Base-by-base conservation (phyloP, 2,113 vertebrate species). In the Microtus oregoni region DNA sequence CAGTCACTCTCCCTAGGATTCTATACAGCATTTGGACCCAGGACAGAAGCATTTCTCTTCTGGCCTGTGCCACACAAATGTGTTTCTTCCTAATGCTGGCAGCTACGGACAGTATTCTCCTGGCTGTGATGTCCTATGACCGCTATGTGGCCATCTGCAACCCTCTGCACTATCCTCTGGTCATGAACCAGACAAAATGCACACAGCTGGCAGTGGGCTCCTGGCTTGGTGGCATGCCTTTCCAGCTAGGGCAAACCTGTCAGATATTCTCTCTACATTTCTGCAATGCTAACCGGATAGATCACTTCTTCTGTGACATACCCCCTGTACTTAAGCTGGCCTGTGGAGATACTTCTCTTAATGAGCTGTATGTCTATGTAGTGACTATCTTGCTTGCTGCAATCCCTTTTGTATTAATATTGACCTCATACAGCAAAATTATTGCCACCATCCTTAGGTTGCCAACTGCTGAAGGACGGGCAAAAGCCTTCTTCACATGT, bases 401-500 rank as follows among this genome's bases (percentile, higher is more conserved):
- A 3, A 8, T 81, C 0, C 96, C 94, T 12, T 97, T 97, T 38
- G 2, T 96, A 2, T 61, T 96, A 75, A 96, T 97, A 0, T 79
- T 96, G 15, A 47, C 28, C 9, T 97, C 98, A 65, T 98, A 97
- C 7, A 77, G 72, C 38, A 96, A 89, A 89, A 97, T 97, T 8
- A 81, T 97, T 8, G 75, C 44, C 7, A 90, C 90, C 26, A 52
- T 94, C 3, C 77, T 94, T 26, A 87, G 12, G 15, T 76, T 96
- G 3, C 92, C 96, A 1, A 77, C 91, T 19, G 76, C 32, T 22
- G 30, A 20, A 26, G 96, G 96, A 11, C 22, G n/a, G 5, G 1
- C 41, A 5, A 98, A 97, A 82, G 96, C 96, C 35, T 97, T 97
- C 72, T 97, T 90, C 44, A 97, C 82, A 1, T 98, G 96, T 44